Evolutionary conservation across 2,888 invertebrate species (phyloP), one percentile per base, ranked within the genome.

Genomic region (Andrena flavipes): DNA sequence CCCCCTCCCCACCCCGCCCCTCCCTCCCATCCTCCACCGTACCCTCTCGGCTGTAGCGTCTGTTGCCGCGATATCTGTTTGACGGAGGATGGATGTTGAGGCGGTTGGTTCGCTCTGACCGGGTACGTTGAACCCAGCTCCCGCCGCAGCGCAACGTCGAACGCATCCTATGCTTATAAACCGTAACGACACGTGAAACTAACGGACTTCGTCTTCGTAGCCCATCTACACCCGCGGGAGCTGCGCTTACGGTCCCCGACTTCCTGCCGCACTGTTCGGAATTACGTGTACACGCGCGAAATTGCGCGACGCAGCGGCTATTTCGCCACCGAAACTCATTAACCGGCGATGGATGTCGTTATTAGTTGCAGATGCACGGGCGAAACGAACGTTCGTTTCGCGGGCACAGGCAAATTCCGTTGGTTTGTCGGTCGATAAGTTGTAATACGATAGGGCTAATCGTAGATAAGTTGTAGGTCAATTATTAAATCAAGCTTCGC

Each of bases 181-280:
- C 91, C 92, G 91, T 92, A 92, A 92, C 92, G 92, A 92, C 92
- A 90, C 91, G 90, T 90, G 91, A 92, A 91, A 91, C 89, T 92
- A 92, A 92, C 92, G 92, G 92, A 84, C 82, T 87, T 79, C 75
- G 84, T 86, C 83, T 69, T 71, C 79, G 42, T 42, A 70, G 84
- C 84, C 83, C 85, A 87, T 91, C 87, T 86, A 85, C 88, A 88
- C 89, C 86, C 86, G 87, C 85, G 69, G 84, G 79, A 82, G 77
- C 80, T 76, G 76, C 80, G 49, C 33, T 63, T 23, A 23, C 20
- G 74, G 6, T 74, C 54, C 74, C 76, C 69, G 70, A 69, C 73
- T 82, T 82, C 82, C 85, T 65, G 62, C 76, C 64, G 60, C 76
- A 70, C 83, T 73, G 65, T 81, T 75, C 26, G 51, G 64, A 63